Base-by-base conservation (phyloP, 2,888 invertebrate genomes). In the Thera britannica region DNA sequence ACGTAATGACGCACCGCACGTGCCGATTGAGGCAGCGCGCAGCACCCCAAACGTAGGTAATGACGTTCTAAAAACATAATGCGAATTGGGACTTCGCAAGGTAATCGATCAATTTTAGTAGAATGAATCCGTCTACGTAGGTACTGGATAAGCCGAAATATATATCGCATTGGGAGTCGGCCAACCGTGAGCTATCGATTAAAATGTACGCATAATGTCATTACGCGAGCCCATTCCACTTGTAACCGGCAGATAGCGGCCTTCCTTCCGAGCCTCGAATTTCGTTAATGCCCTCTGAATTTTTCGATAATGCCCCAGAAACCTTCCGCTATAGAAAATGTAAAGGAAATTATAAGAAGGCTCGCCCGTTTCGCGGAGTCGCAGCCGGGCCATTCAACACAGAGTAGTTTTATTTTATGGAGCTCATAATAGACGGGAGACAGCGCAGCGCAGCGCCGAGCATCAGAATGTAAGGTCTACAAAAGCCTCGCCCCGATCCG, bases 121-220 rank as follows among this genome's bases (percentile, higher is more conserved):
- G 79, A 81, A 78, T 78, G 80, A 80, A 81, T 77, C 74, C 73
- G 70, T 76, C 78, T 81, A 81, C 79, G 73, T 78, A 38, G 38
- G 38, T 41, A 78, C 63, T 74, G 75, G 84, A 86, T 84, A 84
- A 83, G 79, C 77, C 62, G 55, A 72, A 74, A 79, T 79, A 74
- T 79, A 81, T 75, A 83, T 77, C 80, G 81, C 79, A 80, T 85
- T 83, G 79, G 79, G 80, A 81, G 81, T 79, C 85, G 82, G 78
- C 84, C 83, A 84, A 83, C 87, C 84, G 86, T 85, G 82, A 84
- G 82, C 81, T 80, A 80, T 85, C 86, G 87, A 89, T 89, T 90
- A 89, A 85, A 88, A 87, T 85, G 82, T 86, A 83, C 86, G 85
- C 84, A 83, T 87, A 89, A 88, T 86, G 84, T 82, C 87, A 86